These are phyloP conservation scores for Choloepus hoffmanni DNA, from an alignment of 2,113 vertebrate genomes.

Conservation along the genomic window DNA sequence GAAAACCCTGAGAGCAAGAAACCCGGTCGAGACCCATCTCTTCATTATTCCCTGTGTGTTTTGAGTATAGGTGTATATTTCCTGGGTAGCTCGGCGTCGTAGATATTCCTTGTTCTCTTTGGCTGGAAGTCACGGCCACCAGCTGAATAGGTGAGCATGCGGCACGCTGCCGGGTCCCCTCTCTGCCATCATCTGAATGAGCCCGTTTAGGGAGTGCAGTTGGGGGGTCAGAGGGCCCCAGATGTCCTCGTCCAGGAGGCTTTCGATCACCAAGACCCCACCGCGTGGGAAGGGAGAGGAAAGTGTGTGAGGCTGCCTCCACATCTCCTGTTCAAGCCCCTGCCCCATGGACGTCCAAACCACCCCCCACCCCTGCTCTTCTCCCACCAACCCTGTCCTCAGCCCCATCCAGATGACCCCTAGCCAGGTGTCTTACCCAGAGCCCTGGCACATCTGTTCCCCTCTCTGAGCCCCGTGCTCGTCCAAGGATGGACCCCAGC, in stretches of 20 bases:
- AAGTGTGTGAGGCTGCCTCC: too few relatives aligned
- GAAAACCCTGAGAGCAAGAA: too few relatives aligned
- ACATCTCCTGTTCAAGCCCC: too few relatives aligned
- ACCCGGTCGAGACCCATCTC: fast-evolving
- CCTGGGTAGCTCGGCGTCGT: conserved; percentile 89
- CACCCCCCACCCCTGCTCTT: too few relatives aligned
- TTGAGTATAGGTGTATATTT: conserved; percentile 60
- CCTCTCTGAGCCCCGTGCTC: too few relatives aligned
- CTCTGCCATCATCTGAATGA: conserved; percentile 94
- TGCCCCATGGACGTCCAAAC: too few relatives aligned
- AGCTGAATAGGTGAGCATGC: conserved; percentile 85
- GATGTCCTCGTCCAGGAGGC: conserved; percentile 88
- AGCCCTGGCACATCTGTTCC: too few relatives aligned
- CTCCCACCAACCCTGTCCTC: too few relatives aligned
- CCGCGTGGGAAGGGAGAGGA: conserved; percentile 84
- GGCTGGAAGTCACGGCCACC: conserved; percentile 88
- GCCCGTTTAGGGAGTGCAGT: conserved; percentile 93
- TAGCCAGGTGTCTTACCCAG: too few relatives aligned
- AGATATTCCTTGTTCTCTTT: conserved; percentile 88
- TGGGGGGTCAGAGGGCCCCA: conserved; percentile 89
- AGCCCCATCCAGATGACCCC: too few relatives aligned
- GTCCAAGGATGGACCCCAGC: too few relatives aligned
- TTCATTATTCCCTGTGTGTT: neutral
- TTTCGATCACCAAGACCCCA: conserved; percentile 90
- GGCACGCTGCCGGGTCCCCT: conserved; percentile 87